Conservation (phyloP, 2,888 invertebrate genomes). For the Drosophila histrio region DNA sequence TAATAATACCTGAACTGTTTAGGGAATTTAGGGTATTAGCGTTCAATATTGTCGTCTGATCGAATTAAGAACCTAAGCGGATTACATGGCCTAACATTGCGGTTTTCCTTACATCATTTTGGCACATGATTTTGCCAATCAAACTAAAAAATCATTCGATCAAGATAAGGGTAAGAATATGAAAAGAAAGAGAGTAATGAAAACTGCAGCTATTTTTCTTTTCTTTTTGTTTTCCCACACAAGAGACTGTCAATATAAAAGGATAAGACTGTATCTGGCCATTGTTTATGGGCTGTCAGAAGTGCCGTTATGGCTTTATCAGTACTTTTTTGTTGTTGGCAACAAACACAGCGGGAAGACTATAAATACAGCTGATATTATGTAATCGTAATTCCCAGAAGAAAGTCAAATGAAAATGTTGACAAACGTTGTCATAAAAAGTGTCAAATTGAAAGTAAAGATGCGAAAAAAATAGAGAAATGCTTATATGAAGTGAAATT, state of each 20-base stretch:
- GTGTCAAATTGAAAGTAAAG: not conserved
- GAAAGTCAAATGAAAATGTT: constrained; percentile 2
- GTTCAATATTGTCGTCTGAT: constrained; percentile 45
- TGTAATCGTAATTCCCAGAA: constrained; percentile 43
- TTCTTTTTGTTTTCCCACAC: constrained; percentile 40
- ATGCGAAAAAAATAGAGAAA: not conserved
- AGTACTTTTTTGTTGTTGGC: constrained; percentile 23
- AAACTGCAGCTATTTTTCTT: constrained; percentile 14
- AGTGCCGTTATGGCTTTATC: constrained; percentile 61
- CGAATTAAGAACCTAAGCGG: constrained; percentile 50
- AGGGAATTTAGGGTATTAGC: constrained; percentile 10
- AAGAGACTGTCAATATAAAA: constrained; percentile 42
- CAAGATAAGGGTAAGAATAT: constrained; percentile 41
- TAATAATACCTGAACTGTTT: constrained; percentile 5
- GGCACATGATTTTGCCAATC: constrained; percentile 37
- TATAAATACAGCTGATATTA: constrained; percentile 20
- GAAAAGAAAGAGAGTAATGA: constrained; percentile 3
- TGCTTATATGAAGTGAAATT: not conserved
- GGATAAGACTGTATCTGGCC: constrained; percentile 33
- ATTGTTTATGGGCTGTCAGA: constrained; percentile 51
- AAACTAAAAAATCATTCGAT: constrained; percentile 23
- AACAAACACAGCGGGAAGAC: constrained; percentile 43
- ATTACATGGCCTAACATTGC: constrained; percentile 36
- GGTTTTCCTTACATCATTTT: constrained; percentile 18
- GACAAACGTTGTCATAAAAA: constrained; percentile 15